Evolutionary conservation across 1,140 invertebrate species (phyloP), one percentile per base, ranked within the genome.

Genomic region (Camponotus pennsylvanicus): DNA sequence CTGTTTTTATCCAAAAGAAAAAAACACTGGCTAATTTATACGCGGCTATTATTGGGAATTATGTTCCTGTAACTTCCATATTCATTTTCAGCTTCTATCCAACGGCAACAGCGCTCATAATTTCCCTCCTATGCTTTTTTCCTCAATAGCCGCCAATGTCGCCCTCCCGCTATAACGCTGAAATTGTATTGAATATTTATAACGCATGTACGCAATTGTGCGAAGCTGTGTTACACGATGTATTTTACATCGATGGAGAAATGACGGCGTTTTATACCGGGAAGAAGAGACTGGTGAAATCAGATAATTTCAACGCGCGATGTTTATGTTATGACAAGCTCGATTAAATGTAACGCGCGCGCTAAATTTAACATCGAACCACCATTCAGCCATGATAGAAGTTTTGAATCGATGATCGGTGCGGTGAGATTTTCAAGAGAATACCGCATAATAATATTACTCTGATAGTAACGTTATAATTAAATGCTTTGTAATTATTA

Each of bases 181-280:
- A 83, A 73, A 83, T 75, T 83, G 79, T 83, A n/a, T 83, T 83
- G 79, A 83, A 83, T 83, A 83, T 83, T 83, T 83, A 83, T 83
- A 42, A 71, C 42, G 18, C 40, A 52, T 49, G 18, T 63, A 34
- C 40, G 55, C 69, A 70, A 75, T 75, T 83, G 79, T 61, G 34
- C 49, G 40, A 73, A 83, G 63, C 69, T 83, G 61, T 13, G 40
- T 83, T 83, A 73, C 79, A 13, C 69, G 40, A 83, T 73, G 27
- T 73, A 83, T 73, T 83, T 83, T 73, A 61, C 69, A 52, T 63
- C 69, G 69, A 83, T 49, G 40, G 27, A 59, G 69, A 63, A 40
- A 61, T 13, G 69, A 37, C 32, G 49, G 21, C 52, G 78, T 42
- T 82, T 27, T 82, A 32, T 8, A 57, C 13, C 15, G 40, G 18